Conservation (phyloP, 2,888 invertebrate species). For the Mechanitis mazaeus region DNA sequence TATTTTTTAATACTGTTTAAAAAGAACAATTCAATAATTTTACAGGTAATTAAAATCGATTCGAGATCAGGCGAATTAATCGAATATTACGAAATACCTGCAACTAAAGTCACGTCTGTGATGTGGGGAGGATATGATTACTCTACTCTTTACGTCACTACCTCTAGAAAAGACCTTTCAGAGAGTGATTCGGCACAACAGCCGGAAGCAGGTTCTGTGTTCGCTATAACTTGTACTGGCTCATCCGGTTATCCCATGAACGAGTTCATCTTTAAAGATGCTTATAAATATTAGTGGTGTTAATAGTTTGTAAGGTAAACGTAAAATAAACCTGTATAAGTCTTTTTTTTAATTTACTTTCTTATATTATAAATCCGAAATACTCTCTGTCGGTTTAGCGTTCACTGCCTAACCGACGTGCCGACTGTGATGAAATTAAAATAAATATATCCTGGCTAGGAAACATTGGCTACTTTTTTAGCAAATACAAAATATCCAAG, state of each 20-base stretch:
- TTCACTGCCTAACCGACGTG: too few species aligned
- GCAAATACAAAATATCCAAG: too few species aligned
- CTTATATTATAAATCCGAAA: too few species aligned
- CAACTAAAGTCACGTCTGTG: conserved; percentile 79
- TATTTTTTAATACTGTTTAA: too few species aligned
- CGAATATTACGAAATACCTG: conserved; percentile 76
- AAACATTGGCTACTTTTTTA: too few species aligned
- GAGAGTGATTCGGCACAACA: conserved; percentile 59
- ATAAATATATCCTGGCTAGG: too few species aligned
- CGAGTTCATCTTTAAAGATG: conserved; percentile 55
- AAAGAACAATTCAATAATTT: too few species aligned
- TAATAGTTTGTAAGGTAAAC: too few species aligned
- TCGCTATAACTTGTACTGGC: conserved; percentile 66
- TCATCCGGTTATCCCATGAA: conserved; percentile 61
- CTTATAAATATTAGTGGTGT: conserved; percentile 45
- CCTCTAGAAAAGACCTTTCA: conserved; percentile 61
- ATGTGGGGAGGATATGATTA: conserved; percentile 81
- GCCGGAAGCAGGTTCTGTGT: conserved; percentile 69
- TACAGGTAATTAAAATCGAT: conserved; percentile 67
- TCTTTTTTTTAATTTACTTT: too few species aligned
- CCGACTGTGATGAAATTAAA: too few species aligned
- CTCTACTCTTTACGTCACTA: conserved; percentile 81
- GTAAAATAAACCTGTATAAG: too few species aligned
- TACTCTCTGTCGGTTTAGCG: too few species aligned
- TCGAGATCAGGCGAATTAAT: conserved; percentile 74